Evolutionary conservation across 2,797 vertebrate species (phyloP).

Genomic region (Lacerta bilineata): DNA sequence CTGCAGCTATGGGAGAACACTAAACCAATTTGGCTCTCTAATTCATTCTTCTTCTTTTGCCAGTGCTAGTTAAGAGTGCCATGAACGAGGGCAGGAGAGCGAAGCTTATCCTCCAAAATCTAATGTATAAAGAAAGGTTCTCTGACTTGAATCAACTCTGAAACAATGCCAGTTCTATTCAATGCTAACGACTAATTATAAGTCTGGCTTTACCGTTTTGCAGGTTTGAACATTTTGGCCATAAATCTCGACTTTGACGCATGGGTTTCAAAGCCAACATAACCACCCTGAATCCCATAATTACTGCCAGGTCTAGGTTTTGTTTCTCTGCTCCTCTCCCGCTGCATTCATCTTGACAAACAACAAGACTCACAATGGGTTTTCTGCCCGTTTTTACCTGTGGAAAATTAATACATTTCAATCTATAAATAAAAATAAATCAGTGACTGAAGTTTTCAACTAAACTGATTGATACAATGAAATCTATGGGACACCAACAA

Average conservation of each 20-base stretch:
- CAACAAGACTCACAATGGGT: background rate
- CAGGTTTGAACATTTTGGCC: background rate
- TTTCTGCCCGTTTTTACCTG: background rate
- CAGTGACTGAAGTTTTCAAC: background rate
- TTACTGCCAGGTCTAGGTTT: constrained; percentile 28
- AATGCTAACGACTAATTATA: background rate
- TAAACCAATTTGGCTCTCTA: background rate
- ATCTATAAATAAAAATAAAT: constrained; percentile 26
- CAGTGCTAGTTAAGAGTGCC: background rate
- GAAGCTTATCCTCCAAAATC: background rate
- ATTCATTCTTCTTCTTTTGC: background rate
- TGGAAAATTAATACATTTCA: constrained; percentile 3
- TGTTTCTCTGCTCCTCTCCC: constrained; percentile 20
- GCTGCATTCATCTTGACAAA: constrained; percentile 30
- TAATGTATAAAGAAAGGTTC: background rate
- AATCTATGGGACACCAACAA: constrained; percentile 19
- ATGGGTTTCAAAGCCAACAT: constrained; percentile 17
- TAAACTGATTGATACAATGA: constrained; percentile 1
- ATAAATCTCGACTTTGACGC: constrained; percentile 34
- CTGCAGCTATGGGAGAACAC: background rate
- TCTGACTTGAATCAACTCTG: background rate
- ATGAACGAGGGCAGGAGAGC: background rate
- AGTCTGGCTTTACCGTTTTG: constrained; percentile 32
- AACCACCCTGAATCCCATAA: constrained; percentile 42
- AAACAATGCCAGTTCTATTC: constrained; percentile 14